These are phyloP conservation scores for Oncorhynchus masou DNA, from an alignment of 2,113 vertebrate genomes.

Conservation along the genomic window DNA sequence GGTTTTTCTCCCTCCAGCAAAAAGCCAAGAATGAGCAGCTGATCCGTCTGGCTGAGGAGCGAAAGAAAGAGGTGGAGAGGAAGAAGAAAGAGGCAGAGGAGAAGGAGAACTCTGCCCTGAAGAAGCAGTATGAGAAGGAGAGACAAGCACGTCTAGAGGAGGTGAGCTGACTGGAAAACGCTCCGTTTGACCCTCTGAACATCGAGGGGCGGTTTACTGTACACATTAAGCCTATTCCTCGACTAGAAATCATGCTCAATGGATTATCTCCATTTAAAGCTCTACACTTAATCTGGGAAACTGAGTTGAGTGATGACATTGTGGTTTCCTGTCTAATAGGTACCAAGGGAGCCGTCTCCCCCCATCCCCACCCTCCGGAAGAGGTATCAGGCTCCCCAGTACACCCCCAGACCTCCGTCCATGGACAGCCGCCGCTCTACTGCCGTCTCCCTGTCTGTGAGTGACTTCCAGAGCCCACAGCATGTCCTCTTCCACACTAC, in stretches of 20 bases:
- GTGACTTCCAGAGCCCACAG: conserved; percentile 19
- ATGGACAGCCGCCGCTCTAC: conserved; percentile 70
- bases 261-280: too few relatives aligned
- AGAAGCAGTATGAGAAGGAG: conserved; percentile 59
- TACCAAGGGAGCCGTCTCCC: conserved; percentile 76
- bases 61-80: conserved; percentile 58
- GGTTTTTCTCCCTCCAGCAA: conserved; percentile 69
- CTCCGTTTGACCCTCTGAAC: not conserved
- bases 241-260: too few relatives aligned
- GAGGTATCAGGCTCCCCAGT: conserved; percentile 59
- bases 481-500: not conserved
- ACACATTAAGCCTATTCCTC: too few relatives aligned
- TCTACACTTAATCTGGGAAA: too few relatives aligned
- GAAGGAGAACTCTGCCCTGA: conserved; percentile 52
- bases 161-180: conserved; percentile 35
- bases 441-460: conserved; percentile 51
- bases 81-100: conserved; percentile 68
- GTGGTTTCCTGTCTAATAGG: conserved; percentile 53
- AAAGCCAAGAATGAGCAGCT: conserved; percentile 84
- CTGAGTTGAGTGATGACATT: not conserved
- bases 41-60: conserved; percentile 80
- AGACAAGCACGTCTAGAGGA: conserved; percentile 53
- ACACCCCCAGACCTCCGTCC: conserved; percentile 72
- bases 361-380: conserved; percentile 79
- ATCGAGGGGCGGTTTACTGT: not conserved